A percentile compares a stretch with the other conserved stretches of the same genome.
These are phyloP conservation scores for Catotricha subobsoleta DNA, from an alignment of 2,888 invertebrate species.

Conservation along the genomic window DNA sequence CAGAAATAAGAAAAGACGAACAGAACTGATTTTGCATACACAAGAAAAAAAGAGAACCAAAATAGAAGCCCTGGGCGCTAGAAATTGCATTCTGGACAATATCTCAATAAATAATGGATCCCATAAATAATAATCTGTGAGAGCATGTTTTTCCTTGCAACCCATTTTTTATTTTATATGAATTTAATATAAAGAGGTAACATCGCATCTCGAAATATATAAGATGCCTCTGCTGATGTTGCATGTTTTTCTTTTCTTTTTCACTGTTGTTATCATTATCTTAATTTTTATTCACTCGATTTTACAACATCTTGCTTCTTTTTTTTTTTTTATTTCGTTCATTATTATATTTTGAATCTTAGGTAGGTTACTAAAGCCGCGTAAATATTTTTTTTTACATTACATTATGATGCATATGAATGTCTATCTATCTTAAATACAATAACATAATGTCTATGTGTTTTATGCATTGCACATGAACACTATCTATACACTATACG, in stretches of 20 bases:
- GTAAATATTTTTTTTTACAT: neutral
- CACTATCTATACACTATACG: too few relatives aligned
- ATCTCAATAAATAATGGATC: conserved; percentile 10
- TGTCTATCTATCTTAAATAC: too few relatives aligned
- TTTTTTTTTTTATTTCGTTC: neutral
- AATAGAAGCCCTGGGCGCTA: conserved; percentile 9
- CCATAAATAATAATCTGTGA: conserved; percentile 10
- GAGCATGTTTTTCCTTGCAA: conserved; percentile 6
- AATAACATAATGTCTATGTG: too few relatives aligned
- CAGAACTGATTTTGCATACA: too few relatives aligned
- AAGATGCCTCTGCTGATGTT: neutral
- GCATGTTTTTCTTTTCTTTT: neutral
- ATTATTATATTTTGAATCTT: neutral
- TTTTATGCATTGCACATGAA: too few relatives aligned
- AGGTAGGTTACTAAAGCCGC: neutral
- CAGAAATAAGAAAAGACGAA: too few relatives aligned
- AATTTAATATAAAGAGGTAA: too few relatives aligned
- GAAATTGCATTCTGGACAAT: conserved; percentile 10
- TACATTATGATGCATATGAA: neutral
- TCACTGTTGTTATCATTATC: neutral
- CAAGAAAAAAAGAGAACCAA: conserved; percentile 1
- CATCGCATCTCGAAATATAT: too few relatives aligned
- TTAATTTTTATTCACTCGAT: neutral
- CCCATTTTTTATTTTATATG: neutral
- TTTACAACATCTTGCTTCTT: conserved; percentile 1